Conservation (phyloP, 2,888 invertebrate genomes). For the Ellobium chinense region DNA sequence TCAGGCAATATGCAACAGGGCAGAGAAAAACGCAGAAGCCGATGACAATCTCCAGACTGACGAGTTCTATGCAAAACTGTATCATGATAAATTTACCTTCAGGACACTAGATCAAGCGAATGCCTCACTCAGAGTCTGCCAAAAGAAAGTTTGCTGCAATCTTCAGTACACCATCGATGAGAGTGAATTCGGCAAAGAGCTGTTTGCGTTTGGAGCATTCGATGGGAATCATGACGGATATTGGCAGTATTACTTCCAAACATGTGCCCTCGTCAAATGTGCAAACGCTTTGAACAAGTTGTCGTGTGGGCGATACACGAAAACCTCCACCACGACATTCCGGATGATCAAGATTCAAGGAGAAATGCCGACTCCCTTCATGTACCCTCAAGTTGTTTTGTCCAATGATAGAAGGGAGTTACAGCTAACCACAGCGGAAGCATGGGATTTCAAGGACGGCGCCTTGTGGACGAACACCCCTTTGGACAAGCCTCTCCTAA, state of each 20-base stretch:
- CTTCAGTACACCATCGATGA: slow-evolving; percentile 50
- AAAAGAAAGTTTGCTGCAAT: slow-evolving; percentile 62
- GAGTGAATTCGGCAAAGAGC: slow-evolving; percentile 21
- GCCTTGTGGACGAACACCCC: slow-evolving; percentile 35
- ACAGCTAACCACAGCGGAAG: slow-evolving; percentile 41
- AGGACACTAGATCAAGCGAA: slow-evolving; percentile 44
- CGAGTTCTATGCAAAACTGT: slow-evolving; percentile 54
- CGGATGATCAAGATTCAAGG: slow-evolving; percentile 49
- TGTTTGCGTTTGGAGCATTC: slow-evolving; percentile 69
- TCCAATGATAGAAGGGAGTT: slow-evolving; percentile 40
- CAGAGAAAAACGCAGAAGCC: background rate
- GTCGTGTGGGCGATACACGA: slow-evolving; percentile 55
- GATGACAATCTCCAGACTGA: background rate
- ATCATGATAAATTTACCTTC: slow-evolving; percentile 60
- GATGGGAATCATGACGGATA: slow-evolving; percentile 64
- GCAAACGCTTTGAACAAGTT: slow-evolving; percentile 31
- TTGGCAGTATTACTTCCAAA: slow-evolving; percentile 64
- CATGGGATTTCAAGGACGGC: slow-evolving; percentile 48
- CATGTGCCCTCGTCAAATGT: slow-evolving; percentile 64
- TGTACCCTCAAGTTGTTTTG: slow-evolving; percentile 61
- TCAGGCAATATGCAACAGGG: background rate
- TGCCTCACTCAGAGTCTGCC: slow-evolving; percentile 57
- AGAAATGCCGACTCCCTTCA: slow-evolving; percentile 53
- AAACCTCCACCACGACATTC: slow-evolving; percentile 52
- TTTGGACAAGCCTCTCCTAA: slow-evolving; percentile 49